Evolutionary conservation across 2,888 invertebrate genomes (phyloP).

Genomic region (Hypena proboscidalis): DNA sequence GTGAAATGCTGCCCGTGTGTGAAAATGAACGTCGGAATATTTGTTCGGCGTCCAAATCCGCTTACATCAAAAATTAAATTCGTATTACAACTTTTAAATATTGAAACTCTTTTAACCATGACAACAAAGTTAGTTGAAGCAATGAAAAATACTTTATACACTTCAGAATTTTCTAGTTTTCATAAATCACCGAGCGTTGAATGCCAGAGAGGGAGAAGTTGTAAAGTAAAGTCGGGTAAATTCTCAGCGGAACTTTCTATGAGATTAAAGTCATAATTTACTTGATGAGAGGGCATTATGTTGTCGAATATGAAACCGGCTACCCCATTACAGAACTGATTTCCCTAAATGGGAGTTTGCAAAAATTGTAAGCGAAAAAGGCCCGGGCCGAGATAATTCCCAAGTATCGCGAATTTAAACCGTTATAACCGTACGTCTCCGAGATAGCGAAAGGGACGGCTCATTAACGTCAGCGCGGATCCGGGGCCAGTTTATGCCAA

Average conservation of each 20-base stretch:
- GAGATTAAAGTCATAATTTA: constrained; percentile 80
- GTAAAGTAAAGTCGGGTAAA: constrained; percentile 74
- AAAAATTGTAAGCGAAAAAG: constrained; percentile 59
- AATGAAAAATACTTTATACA: constrained; percentile 68
- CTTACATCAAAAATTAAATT: constrained; percentile 14
- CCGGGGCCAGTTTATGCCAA: constrained; percentile 70
- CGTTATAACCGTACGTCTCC: constrained; percentile 74
- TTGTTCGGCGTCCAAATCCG: constrained; percentile 6
- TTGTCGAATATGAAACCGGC: constrained; percentile 70
- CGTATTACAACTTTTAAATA: constrained; percentile 24
- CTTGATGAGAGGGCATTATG: constrained; percentile 73
- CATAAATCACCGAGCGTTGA: constrained; percentile 77
- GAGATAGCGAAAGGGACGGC: constrained; percentile 77
- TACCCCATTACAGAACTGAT: constrained; percentile 59
- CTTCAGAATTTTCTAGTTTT: constrained; percentile 74
- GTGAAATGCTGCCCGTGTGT: constrained; percentile 14
- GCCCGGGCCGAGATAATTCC: constrained; percentile 60
- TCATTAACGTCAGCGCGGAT: constrained; percentile 80
- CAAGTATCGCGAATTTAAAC: constrained; percentile 63
- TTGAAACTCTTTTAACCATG: constrained; percentile 63
- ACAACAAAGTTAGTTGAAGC: constrained; percentile 60
- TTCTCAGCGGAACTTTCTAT: constrained; percentile 71
- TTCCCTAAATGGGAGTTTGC: constrained; percentile 60
- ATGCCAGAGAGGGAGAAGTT: constrained; percentile 70
- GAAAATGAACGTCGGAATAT: constrained; percentile 19